Base-by-base conservation (phyloP, 1,140 invertebrate genomes). In the Meloidogyne hapla region DNA sequence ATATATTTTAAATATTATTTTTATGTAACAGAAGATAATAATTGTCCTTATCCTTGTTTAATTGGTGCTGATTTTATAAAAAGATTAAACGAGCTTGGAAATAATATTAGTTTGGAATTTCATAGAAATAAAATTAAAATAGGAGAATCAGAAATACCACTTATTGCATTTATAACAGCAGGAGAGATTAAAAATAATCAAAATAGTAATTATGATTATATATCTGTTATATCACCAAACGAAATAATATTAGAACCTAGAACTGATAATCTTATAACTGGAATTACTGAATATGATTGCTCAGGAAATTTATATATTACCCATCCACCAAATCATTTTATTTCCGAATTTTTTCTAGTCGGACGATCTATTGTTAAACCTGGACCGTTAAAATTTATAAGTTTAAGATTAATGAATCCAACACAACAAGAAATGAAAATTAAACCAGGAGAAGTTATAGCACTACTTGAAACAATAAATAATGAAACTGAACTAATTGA, bases 231-330 rank as follows among this genome's bases (percentile, higher is more conserved):
- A 1, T 1, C 38, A 70, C 61, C 40, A n/a, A 65, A n/a, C 5
- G 61, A 42, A 65, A 42, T 65, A 40, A 70, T 70, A 15, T 23
- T 70, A 33, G 40, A 26, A 18, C 69, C 69, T n/a, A 42, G 69
- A 48, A 28, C 69, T 5, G 69, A 70, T 21, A 70, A 70, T 65
- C 15, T 65, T n/a, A 69, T 70, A 2, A 70, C 6, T n/a, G 69
- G 40, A 6, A 18, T 1, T 5, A 70, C 61, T 5, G 38, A 70
- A 48, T 28, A 70, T 69, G 26, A 65, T 5, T 70, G 25, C 8
- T n/a, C 61, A 6, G 1, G 10, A 69, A 69, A 70, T 18, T 18
- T 21, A n/a, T 33, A 69, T 21, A 26, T 70, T n/a, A 26, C 38
- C 18, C 15, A 28, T 15, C 25, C 69, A 6, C 69, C 69, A 65